Percentiles rank a stretch among this genome's conserved stretches.
phyloP scores from a whole-genome alignment of 2,888 invertebrate genomes.

The Mythimna lalbum region DNA sequence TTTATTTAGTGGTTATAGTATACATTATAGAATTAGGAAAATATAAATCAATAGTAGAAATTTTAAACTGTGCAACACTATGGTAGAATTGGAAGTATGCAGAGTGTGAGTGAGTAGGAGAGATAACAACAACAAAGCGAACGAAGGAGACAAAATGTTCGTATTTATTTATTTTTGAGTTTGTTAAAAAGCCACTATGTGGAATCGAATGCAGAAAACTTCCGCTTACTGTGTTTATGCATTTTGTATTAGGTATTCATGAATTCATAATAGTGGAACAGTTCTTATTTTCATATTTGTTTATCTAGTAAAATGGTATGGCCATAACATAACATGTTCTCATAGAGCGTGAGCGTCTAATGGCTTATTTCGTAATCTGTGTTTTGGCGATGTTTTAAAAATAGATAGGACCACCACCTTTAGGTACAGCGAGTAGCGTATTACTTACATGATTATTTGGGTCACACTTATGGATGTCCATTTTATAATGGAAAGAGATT shows the following conservation, averaged over 20 bases:
- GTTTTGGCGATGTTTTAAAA: not conserved
- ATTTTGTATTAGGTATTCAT: slow-evolving; percentile 23
- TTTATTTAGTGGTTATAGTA: no score
- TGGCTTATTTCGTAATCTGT: not conserved
- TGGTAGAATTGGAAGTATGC: slow-evolving; percentile 29
- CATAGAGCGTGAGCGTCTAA: not conserved
- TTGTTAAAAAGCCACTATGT: slow-evolving; percentile 15
- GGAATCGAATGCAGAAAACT: slow-evolving; percentile 22
- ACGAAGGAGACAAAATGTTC: slow-evolving; percentile 38
- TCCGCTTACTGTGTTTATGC: slow-evolving; percentile 17
- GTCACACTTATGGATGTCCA: slow-evolving; percentile 5
- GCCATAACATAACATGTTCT: not conserved
- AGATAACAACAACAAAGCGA: slow-evolving; percentile 52
- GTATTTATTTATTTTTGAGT: slow-evolving; percentile 26
- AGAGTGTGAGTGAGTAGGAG: slow-evolving; percentile 47
- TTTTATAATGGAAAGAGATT: slow-evolving; percentile 19
- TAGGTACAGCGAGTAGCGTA: not conserved
- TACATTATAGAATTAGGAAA: not conserved
- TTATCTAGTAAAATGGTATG: slow-evolving; percentile 4
- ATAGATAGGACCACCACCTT: slow-evolving; percentile 12
- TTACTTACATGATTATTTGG: slow-evolving; percentile 2
- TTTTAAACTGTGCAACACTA: slow-evolving; percentile 52
- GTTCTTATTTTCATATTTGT: slow-evolving; percentile 16
- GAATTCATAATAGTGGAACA: slow-evolving; percentile 13
- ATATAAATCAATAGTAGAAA: slow-evolving; percentile 32